These are phyloP conservation scores for Monopterus albus DNA, from an alignment of 2,113 vertebrate species.

Conservation along the genomic window DNA sequence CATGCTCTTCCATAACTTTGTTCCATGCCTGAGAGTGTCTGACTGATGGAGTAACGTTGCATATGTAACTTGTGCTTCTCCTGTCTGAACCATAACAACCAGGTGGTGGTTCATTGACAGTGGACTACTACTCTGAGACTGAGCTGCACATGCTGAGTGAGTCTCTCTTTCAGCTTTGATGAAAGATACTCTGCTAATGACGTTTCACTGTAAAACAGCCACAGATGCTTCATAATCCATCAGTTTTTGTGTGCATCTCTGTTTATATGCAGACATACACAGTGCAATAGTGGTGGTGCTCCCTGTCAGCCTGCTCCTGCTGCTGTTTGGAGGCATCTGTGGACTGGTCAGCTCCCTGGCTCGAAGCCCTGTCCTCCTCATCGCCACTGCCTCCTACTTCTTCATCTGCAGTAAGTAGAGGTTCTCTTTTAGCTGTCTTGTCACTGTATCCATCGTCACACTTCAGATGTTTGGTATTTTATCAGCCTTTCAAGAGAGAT, in stretches of 20 bases:
- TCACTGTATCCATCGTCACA: too few species aligned
- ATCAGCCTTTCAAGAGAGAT: not conserved
- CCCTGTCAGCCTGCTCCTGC: slow-evolving; percentile 81
- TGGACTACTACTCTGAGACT: slow-evolving; percentile 63
- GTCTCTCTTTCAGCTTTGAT: slow-evolving; percentile 38
- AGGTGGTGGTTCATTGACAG: slow-evolving; percentile 61
- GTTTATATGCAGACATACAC: slow-evolving; percentile 76
- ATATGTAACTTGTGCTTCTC: too few species aligned
- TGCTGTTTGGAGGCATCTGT: slow-evolving; percentile 82
- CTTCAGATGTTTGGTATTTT: not conserved
- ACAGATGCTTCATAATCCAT: slow-evolving; percentile 20
- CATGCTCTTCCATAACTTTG: not conserved
- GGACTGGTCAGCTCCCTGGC: slow-evolving; percentile 82
- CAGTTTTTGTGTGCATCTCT: slow-evolving; percentile 11
- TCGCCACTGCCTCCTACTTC: slow-evolving; percentile 78
- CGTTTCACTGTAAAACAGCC: slow-evolving; percentile 2
- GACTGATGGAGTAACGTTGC: too few species aligned
- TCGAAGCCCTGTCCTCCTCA: slow-evolving; percentile 74
- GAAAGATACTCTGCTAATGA: slow-evolving; percentile 7
- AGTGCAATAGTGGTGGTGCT: slow-evolving; percentile 78
- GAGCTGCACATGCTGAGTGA: slow-evolving; percentile 76
- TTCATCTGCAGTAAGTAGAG: slow-evolving; percentile 81
- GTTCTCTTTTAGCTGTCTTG: not conserved
- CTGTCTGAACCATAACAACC: too few species aligned
- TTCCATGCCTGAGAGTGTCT: not conserved